phyloP scores from a whole-genome alignment of 1,140 invertebrate genomes.

The Calosoma granatense region DNA sequence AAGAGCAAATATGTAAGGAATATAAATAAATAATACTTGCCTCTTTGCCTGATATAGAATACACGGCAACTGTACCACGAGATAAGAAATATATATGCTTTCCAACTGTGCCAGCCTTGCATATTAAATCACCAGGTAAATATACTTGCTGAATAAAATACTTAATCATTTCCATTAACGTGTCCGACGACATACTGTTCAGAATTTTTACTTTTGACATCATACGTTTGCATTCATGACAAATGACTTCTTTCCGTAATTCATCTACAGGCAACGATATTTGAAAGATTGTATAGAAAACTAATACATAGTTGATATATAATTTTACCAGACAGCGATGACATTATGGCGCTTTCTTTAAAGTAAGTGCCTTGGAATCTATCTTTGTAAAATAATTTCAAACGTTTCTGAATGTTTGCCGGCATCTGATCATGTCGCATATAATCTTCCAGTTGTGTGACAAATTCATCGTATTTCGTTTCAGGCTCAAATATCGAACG shows the following conservation, averaged over 20 bases:
- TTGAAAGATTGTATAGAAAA: background rate
- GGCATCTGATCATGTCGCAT: background rate
- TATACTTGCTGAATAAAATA: background rate
- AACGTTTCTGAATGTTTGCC: background rate
- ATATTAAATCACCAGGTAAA: background rate
- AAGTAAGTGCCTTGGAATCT: background rate
- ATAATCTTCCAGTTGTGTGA: background rate
- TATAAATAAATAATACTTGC: background rate
- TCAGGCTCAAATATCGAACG: background rate
- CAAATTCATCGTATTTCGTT: background rate
- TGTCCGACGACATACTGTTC: background rate
- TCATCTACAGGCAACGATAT: background rate
- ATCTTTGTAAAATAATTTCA: background rate
- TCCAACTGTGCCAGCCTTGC: background rate
- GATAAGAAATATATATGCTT: background rate
- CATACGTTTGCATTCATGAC: background rate
- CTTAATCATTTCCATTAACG: background rate
- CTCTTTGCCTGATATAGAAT: background rate
- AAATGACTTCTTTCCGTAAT: background rate
- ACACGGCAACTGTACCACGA: background rate
- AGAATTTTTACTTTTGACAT: background rate
- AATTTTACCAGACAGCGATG: background rate
- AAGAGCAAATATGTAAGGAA: background rate
- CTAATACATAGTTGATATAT: background rate
- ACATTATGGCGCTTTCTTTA: background rate